Evolutionary conservation across 2,888 invertebrate species (phyloP), one percentile per base, ranked within the genome.

Genomic region (Prionchulus punctatus): DNA sequence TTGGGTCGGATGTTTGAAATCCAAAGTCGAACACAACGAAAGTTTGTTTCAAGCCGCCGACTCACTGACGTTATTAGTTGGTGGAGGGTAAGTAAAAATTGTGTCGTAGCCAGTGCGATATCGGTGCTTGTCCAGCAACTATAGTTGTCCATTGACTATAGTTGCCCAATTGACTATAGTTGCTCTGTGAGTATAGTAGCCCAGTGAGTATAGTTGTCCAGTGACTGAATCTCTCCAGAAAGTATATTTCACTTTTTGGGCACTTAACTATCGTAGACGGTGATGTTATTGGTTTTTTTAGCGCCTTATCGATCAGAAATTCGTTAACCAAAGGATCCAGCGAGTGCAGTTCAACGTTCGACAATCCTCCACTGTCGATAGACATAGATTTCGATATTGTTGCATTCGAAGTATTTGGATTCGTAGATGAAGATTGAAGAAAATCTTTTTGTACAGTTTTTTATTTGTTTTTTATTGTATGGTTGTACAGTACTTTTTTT

Each of bases 381-480:
- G 27, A 26, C 25, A 3, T 25, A 3, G n/a, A 54, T 12, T 54
- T 54, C 21, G 3, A 23, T 4, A 47, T 54, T 7, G 23, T 23
- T 23, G 30, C 51, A n/a, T n/a, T 54, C 2, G 54, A 54, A 26
- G 48, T 54, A 3, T 53, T 54, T 45, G 54, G 53, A 7, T 53
- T 53, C 26, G 21, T 27, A 15, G 21, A 25, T n/a, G 50, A 50
- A 3, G 50, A 50, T 4, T 45, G 12, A 21, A 67, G 67, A 28
- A 67, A 59, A 42, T 45, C n/a, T n/a, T n/a, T n/a, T n/a, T n/a
- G n/a, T n/a, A n/a, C n/a, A n/a, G n/a, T n/a, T n/a, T n/a, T n/a
- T n/a, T n/a, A n/a, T n/a, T n/a, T n/a, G n/a, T n/a, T n/a, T n/a
- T n/a, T n/a, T n/a, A n/a, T n/a, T n/a, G n/a, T n/a, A n/a, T n/a